A percentile compares a stretch with the other conserved stretches of the same genome.
These are phyloP conservation scores for Scelioninae gen. 1 DNA, from an alignment of 2,888 invertebrate genomes.

Conservation along the genomic window DNA sequence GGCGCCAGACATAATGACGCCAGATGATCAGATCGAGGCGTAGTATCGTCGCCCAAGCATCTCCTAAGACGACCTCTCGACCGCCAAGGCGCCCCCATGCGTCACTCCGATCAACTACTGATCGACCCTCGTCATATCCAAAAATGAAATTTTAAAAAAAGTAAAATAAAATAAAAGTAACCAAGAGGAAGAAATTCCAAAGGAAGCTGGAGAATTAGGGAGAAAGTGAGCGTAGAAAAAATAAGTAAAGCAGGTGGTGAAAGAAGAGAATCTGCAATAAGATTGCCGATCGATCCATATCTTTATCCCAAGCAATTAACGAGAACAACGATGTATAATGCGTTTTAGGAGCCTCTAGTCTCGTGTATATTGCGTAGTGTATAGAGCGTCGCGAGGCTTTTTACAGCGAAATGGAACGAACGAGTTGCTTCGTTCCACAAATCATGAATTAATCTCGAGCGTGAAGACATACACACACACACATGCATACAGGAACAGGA, in stretches of 20 bases:
- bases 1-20: conserved; percentile 82
- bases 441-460: conserved; percentile 68
- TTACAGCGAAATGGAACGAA: conserved; percentile 64
- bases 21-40: conserved; percentile 83
- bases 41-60: conserved; percentile 76
- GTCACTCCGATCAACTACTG: conserved; percentile 17
- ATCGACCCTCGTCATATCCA: conserved; percentile 72
- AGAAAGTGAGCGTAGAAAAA: conserved; percentile 10
- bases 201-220: conserved; percentile 1
- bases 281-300: conserved; percentile 81
- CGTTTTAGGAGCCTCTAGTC: conserved; percentile 76
- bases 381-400: conserved; percentile 72
- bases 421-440: conserved; percentile 35
- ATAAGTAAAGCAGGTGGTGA: conserved; percentile 24
- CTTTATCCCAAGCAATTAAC: conserved; percentile 83
- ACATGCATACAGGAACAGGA: conserved; percentile 36
- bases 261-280: conserved; percentile 56
- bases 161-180: no score
- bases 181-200: no score
- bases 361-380: conserved; percentile 79
- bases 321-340: conserved; percentile 83
- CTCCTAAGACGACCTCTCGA: no score
- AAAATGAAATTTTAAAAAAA: no score
- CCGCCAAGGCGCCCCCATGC: background rate
- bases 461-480: conserved; percentile 41